Percentiles rank a stretch among this genome's conserved stretches.
Conservation (phyloP, 2,797 vertebrate genomes). For the Sebastolobus altivelis region DNA sequence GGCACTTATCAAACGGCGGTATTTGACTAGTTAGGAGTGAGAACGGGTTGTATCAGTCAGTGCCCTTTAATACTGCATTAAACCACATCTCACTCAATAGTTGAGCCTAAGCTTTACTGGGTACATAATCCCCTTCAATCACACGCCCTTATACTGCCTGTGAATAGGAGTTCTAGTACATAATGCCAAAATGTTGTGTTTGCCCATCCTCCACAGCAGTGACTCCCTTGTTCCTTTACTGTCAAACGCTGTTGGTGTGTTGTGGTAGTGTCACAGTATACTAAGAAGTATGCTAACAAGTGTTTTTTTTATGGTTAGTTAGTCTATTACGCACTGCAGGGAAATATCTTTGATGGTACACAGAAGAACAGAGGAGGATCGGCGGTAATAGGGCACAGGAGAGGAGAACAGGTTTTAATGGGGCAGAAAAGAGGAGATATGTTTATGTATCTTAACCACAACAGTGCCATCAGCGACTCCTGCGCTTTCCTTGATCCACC, state of each 20-base stretch:
- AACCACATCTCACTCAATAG: conserved; percentile 34
- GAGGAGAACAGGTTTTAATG: conserved; percentile 70
- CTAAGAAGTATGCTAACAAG: conserved; percentile 63
- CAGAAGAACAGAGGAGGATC: conserved; percentile 61
- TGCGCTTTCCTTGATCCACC: conserved; percentile 40
- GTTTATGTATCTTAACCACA: conserved; percentile 66
- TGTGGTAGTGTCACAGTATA: conserved; percentile 40
- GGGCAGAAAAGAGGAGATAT: conserved; percentile 62
- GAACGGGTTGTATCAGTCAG: conserved; percentile 3
- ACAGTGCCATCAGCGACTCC: conserved; percentile 25
- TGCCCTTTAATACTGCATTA: conserved; percentile 45
- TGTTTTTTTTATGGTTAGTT: conserved; percentile 68
- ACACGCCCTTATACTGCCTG: not conserved
- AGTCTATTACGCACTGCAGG: conserved; percentile 69
- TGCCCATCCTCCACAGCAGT: conserved; percentile 6
- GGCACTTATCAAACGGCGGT: too few relatives aligned
- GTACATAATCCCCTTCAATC: conserved; percentile 34
- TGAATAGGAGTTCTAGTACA: conserved; percentile 8
- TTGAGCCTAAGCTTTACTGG: conserved; percentile 27
- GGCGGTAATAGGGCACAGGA: conserved; percentile 70
- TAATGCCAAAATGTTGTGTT: conserved; percentile 12
- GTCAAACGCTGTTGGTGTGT: conserved; percentile 31
- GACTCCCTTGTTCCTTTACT: conserved; percentile 39
- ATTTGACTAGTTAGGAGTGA: too few relatives aligned
- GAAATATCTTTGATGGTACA: conserved; percentile 69